Conservation (phyloP, 2,113 vertebrate genomes). For the Vombatus ursinus region DNA sequence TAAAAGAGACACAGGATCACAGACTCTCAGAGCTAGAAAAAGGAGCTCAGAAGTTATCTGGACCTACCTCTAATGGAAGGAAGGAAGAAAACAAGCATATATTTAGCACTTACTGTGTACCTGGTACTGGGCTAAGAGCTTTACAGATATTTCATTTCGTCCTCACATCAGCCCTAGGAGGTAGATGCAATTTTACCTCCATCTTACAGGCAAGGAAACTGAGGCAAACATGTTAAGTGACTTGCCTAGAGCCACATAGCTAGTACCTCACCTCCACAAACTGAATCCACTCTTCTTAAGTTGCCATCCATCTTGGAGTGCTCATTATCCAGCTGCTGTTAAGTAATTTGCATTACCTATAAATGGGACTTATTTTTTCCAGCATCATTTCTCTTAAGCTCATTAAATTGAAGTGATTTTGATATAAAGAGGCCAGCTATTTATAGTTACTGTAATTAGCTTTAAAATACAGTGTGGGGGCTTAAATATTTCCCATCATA, state of each 20-base stretch:
- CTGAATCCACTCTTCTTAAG: background rate
- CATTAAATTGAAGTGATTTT: background rate
- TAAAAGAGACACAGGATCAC: background rate
- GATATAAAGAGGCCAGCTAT: background rate
- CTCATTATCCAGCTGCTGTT: background rate
- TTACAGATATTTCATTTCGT: background rate
- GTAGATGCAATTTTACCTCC: background rate
- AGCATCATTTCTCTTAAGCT: background rate
- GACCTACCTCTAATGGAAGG: background rate
- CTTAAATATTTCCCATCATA: background rate
- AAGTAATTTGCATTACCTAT: background rate
- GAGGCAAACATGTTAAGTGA: background rate
- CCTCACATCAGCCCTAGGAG: background rate
- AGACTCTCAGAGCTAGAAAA: background rate
- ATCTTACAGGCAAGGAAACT: background rate
- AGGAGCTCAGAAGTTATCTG: background rate
- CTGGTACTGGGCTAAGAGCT: background rate
- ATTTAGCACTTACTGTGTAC: background rate
- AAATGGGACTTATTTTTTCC: background rate
- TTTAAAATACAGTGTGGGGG: background rate
- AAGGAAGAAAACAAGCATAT: background rate
- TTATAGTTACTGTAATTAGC: background rate
- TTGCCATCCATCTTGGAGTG: background rate
- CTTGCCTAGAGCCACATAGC: background rate
- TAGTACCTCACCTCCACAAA: background rate